These are phyloP conservation scores for Lonchura striata DNA, from an alignment of 2,113 vertebrate genomes.

Conservation along the genomic window DNA sequence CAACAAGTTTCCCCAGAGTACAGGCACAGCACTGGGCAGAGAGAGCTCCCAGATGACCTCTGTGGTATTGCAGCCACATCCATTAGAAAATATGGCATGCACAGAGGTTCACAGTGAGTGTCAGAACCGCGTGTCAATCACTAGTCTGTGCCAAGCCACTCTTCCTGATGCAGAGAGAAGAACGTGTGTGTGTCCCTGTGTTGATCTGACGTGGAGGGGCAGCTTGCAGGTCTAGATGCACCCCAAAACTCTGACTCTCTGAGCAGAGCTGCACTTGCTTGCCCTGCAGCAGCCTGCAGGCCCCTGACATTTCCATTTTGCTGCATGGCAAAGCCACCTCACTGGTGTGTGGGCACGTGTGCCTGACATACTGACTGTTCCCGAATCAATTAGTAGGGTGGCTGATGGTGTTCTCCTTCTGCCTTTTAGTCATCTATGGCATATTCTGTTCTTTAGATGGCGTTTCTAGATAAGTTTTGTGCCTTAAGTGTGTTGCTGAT, in stretches of 20 bases:
- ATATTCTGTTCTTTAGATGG: slow-evolving; percentile 14
- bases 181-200: fast-evolving
- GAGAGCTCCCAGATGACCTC: neutral
- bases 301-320: neutral
- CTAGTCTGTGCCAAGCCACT: neutral
- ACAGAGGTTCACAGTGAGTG: neutral
- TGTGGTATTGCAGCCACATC: neutral
- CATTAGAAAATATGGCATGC: neutral
- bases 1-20: neutral
- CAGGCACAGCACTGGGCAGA: neutral
- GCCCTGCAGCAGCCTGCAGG: neutral
- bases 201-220: neutral
- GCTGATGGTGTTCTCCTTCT: neutral
- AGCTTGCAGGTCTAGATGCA: neutral
- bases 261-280: neutral
- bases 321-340: neutral
- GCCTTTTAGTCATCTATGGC: neutral
- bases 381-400: neutral
- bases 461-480: neutral
- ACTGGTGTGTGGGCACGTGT: neutral
- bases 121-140: neutral
- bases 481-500: neutral
- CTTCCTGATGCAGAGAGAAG: neutral
- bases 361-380: neutral
- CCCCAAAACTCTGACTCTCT: neutral